Conservation (phyloP, 2,113 vertebrate species). For the Ginglymostoma cirratum region DNA sequence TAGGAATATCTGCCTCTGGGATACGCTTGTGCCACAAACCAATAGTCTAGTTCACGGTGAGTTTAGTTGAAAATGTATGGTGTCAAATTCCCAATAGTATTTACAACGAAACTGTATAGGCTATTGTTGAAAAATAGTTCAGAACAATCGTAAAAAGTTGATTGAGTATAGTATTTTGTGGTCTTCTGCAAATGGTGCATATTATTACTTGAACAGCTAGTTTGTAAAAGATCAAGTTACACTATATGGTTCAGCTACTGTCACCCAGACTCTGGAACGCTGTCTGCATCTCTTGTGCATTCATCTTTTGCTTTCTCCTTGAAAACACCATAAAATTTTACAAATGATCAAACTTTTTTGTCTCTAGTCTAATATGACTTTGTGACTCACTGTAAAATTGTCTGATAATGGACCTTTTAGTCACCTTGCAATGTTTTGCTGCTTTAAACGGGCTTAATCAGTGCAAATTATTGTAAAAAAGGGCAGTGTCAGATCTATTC, state of each 20-base stretch:
- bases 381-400: not conserved
- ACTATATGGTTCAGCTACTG: not conserved
- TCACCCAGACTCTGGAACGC: not conserved
- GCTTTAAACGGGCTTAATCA: not conserved
- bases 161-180: not conserved
- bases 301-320: not conserved
- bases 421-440: not conserved
- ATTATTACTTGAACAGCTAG: not conserved
- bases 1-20: constrained; percentile 96
- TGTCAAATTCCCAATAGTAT: not conserved
- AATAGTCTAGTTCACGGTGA: constrained; percentile 87
- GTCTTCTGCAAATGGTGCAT: not conserved
- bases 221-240: not conserved
- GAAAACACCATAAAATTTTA: not conserved
- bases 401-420: not conserved
- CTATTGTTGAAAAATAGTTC: not conserved
- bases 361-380: not conserved
- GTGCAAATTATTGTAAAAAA: not conserved
- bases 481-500: not conserved
- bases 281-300: not conserved
- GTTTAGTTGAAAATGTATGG: constrained; percentile 42
- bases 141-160: not conserved
- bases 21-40: constrained; percentile 79
- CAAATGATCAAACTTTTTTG: not conserved
- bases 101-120: not conserved